phyloP scores from a whole-genome alignment of 2,113 vertebrate species.

The Myiopsitta monachus region DNA sequence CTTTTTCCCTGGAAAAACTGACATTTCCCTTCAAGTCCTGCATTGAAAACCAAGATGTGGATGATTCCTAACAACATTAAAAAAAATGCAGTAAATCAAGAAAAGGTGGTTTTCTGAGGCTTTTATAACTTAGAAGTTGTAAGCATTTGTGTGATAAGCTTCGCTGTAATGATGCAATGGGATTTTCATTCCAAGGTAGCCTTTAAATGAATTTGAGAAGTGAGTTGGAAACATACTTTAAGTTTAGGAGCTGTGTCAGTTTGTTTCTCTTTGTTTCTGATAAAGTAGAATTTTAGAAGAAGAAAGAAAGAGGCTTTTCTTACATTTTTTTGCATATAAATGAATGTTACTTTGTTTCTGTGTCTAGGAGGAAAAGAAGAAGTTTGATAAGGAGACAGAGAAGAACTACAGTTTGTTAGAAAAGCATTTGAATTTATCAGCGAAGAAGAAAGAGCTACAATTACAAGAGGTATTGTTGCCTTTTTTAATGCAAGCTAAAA shows the following conservation, averaged over 20 bases:
- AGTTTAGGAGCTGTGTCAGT: neutral
- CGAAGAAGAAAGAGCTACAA: slow-evolving; percentile 96
- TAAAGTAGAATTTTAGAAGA: neutral
- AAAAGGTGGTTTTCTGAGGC: rapidly evolving
- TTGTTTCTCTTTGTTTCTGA: neutral
- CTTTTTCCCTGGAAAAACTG: neutral
- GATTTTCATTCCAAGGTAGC: neutral
- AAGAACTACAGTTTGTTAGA: slow-evolving; percentile 96
- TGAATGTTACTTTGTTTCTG: neutral
- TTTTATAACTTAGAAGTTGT: neutral
- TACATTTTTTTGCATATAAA: neutral
- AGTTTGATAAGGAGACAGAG: slow-evolving; percentile 97
- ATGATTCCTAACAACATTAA: neutral
- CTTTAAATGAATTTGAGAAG: neutral
- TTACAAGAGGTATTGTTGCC: slow-evolving; percentile 87
- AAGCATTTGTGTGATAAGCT: neutral
- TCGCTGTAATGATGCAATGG: neutral
- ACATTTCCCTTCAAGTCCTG: neutral
- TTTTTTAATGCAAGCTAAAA: neutral
- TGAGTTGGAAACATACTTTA: neutral
- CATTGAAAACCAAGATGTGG: neutral
- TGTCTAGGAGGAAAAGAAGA: slow-evolving; percentile 91
- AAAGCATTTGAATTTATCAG: slow-evolving; percentile 92
- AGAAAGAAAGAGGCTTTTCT: neutral
- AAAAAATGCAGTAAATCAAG: neutral